Conservation (phyloP, 2,888 invertebrate genomes). For the Mongoloraphidia duomilia region DNA sequence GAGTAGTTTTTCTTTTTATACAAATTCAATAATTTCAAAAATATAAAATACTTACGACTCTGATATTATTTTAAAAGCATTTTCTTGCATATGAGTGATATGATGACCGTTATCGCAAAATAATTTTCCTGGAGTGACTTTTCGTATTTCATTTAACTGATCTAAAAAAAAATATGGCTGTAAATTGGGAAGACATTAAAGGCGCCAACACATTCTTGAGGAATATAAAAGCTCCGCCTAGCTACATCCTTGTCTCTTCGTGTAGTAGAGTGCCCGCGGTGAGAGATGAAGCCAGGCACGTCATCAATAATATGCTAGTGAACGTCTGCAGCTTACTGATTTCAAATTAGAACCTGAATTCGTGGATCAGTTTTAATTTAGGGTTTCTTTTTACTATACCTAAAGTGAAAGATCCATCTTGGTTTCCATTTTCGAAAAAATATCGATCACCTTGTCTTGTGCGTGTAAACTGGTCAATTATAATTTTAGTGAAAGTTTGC, state of each 20-base stretch:
- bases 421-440: constrained; percentile 63
- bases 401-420: constrained; percentile 46
- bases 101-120: background rate
- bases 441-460: constrained; percentile 75
- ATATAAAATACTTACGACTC: too few relatives aligned
- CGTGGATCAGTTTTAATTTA: background rate
- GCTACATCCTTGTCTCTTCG: too few relatives aligned
- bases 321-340: too few relatives aligned
- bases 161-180: background rate
- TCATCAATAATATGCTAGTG: too few relatives aligned
- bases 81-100: background rate
- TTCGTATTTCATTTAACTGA: background rate
- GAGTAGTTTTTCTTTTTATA: too few relatives aligned
- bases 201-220: too few relatives aligned
- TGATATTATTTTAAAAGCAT: background rate
- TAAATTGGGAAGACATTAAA: too few relatives aligned
- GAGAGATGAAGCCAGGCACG: too few relatives aligned
- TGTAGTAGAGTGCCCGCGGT: too few relatives aligned
- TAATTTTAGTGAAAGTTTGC: constrained; percentile 76
- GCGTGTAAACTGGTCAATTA: constrained; percentile 75
- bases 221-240: too few relatives aligned
- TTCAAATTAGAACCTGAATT: too few relatives aligned
- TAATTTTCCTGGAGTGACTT: background rate
- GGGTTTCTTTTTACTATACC: constrained; percentile 28
- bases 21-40: too few relatives aligned